Evolutionary conservation across 1,140 invertebrate genomes (phyloP), one percentile per base, ranked within the genome.

Genomic region (Notospermus geniculatus): DNA sequence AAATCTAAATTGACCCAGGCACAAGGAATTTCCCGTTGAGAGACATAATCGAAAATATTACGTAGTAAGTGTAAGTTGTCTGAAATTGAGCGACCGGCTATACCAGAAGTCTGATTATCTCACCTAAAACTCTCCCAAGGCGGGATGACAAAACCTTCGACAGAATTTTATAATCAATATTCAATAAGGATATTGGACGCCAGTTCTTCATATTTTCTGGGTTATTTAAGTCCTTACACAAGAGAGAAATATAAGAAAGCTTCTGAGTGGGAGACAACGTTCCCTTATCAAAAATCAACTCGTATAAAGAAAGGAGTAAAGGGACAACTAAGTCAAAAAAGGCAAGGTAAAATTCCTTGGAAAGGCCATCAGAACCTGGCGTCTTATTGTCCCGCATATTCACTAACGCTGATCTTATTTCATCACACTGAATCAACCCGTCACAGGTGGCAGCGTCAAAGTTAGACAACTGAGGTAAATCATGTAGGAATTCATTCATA

Each of bases 151-250:
- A 30, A 9, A 64, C 45, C 60, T 69, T 71, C 4, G 67, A 66
- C 36, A 70, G 22, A 54, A 68, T 58, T 57, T 72, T 69, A 46
- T 63, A 63, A 66, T 71, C 69, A 59, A 69, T 43, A 65, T 69
- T 69, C 30, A 71, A 43, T 2, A 72, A 36, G 27, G 64, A 66
- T 28, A 72, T 66, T 32, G 70, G 70, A 43, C 65, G 45, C 60
- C 65, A 69, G 59, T 58, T 60, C 43, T 67, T 67, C 19, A 67
- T 53, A n/a, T 54, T 36, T 11, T 25, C 2, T 1, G 54, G 22
- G 19, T 65, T 62, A 55, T 54, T 58, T 17, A 19, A 32, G 56
- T 71, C 65, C 64, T 69, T 69, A 60, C 60, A 67, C 27, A 71
- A 36, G 23, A 72, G 32, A 25, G 63, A 62, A 0, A 71, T 71